These are phyloP conservation scores for Schizaphis graminum DNA, from an alignment of 2,888 invertebrate genomes.

Conservation along the genomic window DNA sequence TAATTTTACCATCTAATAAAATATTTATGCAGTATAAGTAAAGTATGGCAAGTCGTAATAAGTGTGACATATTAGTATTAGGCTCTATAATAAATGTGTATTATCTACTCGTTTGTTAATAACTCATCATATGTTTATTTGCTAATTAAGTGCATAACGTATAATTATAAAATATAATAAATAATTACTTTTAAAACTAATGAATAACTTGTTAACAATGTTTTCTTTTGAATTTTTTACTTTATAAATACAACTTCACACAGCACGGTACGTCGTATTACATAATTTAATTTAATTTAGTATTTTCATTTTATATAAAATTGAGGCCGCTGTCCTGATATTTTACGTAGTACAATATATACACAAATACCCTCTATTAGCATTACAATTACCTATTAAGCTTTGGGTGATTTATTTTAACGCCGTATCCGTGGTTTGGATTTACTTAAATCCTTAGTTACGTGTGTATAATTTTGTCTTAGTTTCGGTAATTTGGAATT, in stretches of 20 bases:
- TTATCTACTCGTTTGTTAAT: neutral
- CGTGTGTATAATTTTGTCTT: slow-evolving; percentile 46
- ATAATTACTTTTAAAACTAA: neutral
- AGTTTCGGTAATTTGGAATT: slow-evolving; percentile 32
- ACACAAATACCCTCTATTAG: slow-evolving; percentile 22
- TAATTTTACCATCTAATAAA: neutral
- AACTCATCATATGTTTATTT: neutral
- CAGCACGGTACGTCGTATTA: neutral
- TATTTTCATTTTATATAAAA: neutral
- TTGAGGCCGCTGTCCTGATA: neutral
- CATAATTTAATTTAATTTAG: neutral
- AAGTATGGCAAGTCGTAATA: neutral
- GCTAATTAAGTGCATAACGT: neutral
- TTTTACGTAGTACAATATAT: neutral
- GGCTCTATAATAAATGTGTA: neutral
- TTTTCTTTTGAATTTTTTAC: neutral
- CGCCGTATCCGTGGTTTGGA: slow-evolving; percentile 16
- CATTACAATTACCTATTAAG: slow-evolving; percentile 49
- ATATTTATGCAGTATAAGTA: neutral
- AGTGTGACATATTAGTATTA: neutral
- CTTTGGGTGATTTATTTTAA: slow-evolving; percentile 35
- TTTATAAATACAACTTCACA: neutral
- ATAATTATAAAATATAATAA: neutral
- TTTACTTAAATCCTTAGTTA: slow-evolving; percentile 29
- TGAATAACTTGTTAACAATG: neutral